Base-by-base conservation (phyloP, 1,140 invertebrate genomes). In the Schlechtendalia chinensis region DNA sequence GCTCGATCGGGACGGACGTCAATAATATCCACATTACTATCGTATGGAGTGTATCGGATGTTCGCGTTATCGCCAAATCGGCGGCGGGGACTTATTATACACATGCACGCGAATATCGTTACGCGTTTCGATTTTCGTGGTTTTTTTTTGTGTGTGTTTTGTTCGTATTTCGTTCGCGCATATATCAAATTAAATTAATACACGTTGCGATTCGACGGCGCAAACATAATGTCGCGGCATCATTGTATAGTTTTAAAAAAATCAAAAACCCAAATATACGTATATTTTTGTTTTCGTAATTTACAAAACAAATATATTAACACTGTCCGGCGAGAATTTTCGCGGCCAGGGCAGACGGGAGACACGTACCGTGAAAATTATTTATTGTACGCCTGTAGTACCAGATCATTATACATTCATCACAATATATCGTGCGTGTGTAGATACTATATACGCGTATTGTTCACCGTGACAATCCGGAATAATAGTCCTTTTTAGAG, bases 391-490 rank as follows among this genome's bases (percentile, higher is more conserved):
- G 22, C 39, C 39, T 67, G 67, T 50, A 50, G 22, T 39, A 39
- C n/a, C n/a, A 47, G 17, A 71, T 71, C 67, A 71, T 71, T 53
- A 71, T 27, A 71, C 29, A 71, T 32, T 53, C 47, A 71, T 71
- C 14, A 11, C 10, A 27, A n/a, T n/a, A n/a, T n/a, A n/a, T 50
- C 6, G 14, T 22, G 5, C 11, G 11, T 14, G 12, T 63, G 19
- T 67, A 27, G 24, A 24, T 69, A 24, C 1, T 59, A 12, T 32
- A 56, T 56, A 39, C 32, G 32, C 32, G 63, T 71, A 54, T 72
- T 72, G 69, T 72, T 72, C 27, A 72, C 69, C 69, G 69, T 72
- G 69, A 72, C 69, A 72, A 72, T 72, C 47, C 69, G 24, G 69
- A 72, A 72, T 72, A 72, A 72, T 72, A 24, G 16, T 72, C 69